A percentile compares a stretch with the other conserved stretches of the same genome.
Conservation (phyloP, 1,140 invertebrate species). For the Heliothis virescens region DNA sequence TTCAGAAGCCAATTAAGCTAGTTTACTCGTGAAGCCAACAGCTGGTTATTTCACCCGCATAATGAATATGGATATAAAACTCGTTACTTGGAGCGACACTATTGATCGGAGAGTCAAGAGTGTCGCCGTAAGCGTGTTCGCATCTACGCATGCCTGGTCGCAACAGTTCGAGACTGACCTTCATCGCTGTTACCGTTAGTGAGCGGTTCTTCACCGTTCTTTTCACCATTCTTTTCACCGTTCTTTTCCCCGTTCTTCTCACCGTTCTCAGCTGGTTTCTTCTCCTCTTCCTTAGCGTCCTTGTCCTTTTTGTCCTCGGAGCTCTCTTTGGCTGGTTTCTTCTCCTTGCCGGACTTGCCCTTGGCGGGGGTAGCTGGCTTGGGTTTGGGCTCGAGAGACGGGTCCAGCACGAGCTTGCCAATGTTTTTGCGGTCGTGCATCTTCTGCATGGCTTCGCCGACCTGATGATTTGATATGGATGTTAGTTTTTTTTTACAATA, state of each 20-base stretch:
- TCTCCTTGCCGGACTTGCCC: constrained; percentile 89
- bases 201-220: constrained; percentile 84
- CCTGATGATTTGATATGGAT: constrained; percentile 77
- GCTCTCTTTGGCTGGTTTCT: constrained; percentile 88
- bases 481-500: background rate
- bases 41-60: constrained; percentile 40
- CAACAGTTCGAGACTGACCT: constrained; percentile 80
- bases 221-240: constrained; percentile 78
- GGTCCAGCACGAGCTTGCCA: constrained; percentile 95
- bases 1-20: constrained; percentile 2
- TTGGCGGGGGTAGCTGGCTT: constrained; percentile 92
- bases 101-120: background rate
- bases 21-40: background rate
- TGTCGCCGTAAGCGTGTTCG: constrained; percentile 64
- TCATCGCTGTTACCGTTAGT: constrained; percentile 86
- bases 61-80: constrained; percentile 43
- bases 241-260: constrained; percentile 79
- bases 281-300: constrained; percentile 88
- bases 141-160: constrained; percentile 81
- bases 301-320: constrained; percentile 90
- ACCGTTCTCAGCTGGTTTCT: constrained; percentile 86
- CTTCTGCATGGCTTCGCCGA: constrained; percentile 95
- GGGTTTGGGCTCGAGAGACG: constrained; percentile 91
- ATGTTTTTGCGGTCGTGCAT: constrained; percentile 97
- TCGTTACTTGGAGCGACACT: constrained; percentile 18